Evolutionary conservation across 2,888 invertebrate genomes (phyloP).

Genomic region (Lasioglossum villosulum): DNA sequence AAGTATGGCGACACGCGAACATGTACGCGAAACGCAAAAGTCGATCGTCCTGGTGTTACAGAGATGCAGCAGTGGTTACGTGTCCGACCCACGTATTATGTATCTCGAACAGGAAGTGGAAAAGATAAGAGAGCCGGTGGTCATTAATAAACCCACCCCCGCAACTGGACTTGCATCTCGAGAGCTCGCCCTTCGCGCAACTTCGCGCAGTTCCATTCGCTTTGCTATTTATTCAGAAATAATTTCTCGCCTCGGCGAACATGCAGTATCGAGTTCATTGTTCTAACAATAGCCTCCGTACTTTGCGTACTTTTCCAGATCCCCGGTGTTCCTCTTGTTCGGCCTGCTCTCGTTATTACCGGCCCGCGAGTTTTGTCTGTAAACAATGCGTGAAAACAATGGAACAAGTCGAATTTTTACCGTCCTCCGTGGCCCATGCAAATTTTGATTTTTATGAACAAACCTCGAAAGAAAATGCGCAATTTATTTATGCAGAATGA

Average conservation of each 20-base stretch:
- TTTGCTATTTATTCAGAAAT: slow-evolving; percentile 32
- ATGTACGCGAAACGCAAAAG: neutral
- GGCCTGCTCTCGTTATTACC: neutral
- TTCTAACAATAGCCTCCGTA: neutral
- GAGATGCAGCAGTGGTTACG: slow-evolving; percentile 59
- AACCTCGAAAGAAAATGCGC: too few species aligned
- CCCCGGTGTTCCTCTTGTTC: neutral
- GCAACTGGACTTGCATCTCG: slow-evolving; percentile 55
- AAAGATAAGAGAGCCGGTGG: slow-evolving; percentile 76
- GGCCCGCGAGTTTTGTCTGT: neutral
- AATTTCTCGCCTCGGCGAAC: neutral
- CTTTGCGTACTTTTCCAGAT: slow-evolving; percentile 3
- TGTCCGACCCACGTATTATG: slow-evolving; percentile 71
- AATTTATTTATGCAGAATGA: too few species aligned
- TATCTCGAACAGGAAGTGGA: slow-evolving; percentile 77
- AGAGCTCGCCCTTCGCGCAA: slow-evolving; percentile 26
- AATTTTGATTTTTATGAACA: neutral
- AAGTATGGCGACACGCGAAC: slow-evolving; percentile 36
- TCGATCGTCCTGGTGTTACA: slow-evolving; percentile 48
- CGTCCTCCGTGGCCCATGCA: neutral
- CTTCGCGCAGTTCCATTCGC: slow-evolving; percentile 22
- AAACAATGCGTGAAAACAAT: neutral
- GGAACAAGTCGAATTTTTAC: neutral
- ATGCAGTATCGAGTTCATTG: neutral
- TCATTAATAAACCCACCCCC: slow-evolving; percentile 75